Evolutionary conservation across 1,140 invertebrate species (phyloP).

Genomic region (Coenobita brevimanus): DNA sequence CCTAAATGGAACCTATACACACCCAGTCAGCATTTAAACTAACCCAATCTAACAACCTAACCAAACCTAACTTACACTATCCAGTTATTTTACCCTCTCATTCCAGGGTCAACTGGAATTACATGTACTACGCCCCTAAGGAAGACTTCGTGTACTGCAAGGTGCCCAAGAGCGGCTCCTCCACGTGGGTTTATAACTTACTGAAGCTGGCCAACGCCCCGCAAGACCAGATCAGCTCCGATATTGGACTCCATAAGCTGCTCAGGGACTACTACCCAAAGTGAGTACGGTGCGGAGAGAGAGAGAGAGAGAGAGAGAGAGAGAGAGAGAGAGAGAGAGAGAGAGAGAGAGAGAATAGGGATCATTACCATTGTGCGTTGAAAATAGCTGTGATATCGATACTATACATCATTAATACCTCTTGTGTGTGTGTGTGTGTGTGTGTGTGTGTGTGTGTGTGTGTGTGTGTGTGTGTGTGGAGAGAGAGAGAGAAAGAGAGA

Average conservation of each 20-base stretch:
- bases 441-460: too few species aligned
- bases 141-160: conserved; percentile 68
- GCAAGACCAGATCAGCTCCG: conserved; percentile 32
- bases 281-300: conserved; percentile 23
- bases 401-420: too few species aligned
- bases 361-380: neutral
- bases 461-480: too few species aligned
- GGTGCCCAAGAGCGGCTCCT: conserved; percentile 64
- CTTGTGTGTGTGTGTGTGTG: too few species aligned
- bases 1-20: too few species aligned
- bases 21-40: too few species aligned
- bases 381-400: too few species aligned
- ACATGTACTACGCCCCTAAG: conserved; percentile 43
- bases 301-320: conserved; percentile 13
- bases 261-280: conserved; percentile 48
- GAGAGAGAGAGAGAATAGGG: neutral
- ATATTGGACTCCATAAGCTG: conserved; percentile 17
- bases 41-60: too few species aligned
- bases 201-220: conserved; percentile 44
- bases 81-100: neutral
- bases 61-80: too few species aligned
- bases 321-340: conserved; percentile 13
- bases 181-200: conserved; percentile 63
- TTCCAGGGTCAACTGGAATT: conserved; percentile 61
- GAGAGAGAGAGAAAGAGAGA: too few species aligned